phyloP scores from a whole-genome alignment of 2,888 invertebrate genomes.

The Schizotus pectinicornis region DNA sequence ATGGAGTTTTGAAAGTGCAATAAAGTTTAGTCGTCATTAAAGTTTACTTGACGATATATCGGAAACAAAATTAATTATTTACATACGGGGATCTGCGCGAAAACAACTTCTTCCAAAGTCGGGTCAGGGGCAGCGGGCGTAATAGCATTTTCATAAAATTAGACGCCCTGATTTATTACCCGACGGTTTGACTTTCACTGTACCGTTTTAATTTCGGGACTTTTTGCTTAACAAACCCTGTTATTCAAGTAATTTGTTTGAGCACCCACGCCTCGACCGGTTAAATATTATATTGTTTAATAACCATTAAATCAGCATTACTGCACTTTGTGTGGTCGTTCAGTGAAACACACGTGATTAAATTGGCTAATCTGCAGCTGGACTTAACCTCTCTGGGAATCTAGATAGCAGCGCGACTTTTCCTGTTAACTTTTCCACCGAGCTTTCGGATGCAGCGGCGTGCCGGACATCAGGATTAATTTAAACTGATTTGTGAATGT shows the following conservation, averaged over 20 bases:
- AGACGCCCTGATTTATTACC: constrained; percentile 15
- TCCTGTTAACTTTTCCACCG: neutral
- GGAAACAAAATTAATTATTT: constrained; percentile 21
- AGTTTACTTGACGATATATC: constrained; percentile 13
- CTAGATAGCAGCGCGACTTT: neutral
- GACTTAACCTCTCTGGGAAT: too few species aligned
- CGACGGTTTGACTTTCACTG: too few species aligned
- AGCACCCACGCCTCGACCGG: too few species aligned
- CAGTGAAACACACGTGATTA: too few species aligned
- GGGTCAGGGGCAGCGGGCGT: constrained; percentile 2
- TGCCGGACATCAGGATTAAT: constrained; percentile 13
- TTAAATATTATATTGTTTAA: too few species aligned
- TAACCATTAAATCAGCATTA: too few species aligned
- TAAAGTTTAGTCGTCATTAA: constrained; percentile 18
- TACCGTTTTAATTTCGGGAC: too few species aligned
- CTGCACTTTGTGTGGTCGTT: too few species aligned
- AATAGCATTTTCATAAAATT: constrained; percentile 14
- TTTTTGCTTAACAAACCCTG: too few species aligned
- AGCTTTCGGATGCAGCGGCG: neutral
- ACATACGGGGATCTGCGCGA: constrained; percentile 2
- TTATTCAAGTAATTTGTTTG: too few species aligned
- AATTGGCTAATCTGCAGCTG: too few species aligned
- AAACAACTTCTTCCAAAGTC: neutral
- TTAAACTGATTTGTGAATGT: constrained; percentile 17
- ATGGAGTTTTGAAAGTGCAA: constrained; percentile 1